Percentiles rank a stretch among this genome's conserved stretches.
Conservation (phyloP, 2,113 vertebrate genomes). For the Nyctereutes procyonoides region DNA sequence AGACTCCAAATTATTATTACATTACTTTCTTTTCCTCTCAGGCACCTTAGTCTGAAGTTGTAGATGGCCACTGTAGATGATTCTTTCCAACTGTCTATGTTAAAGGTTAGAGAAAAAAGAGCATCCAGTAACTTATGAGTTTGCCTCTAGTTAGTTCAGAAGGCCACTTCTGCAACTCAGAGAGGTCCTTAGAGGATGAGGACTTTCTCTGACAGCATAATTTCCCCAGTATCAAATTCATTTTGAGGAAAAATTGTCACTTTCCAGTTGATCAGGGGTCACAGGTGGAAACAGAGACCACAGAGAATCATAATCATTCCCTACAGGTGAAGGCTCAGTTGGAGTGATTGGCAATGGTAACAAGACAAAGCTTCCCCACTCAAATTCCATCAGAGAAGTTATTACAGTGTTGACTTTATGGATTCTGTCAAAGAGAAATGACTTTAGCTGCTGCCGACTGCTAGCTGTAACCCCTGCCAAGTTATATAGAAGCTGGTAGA, state of each 20-base stretch:
- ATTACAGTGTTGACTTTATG: conserved; percentile 73
- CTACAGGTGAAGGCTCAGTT: conserved; percentile 40
- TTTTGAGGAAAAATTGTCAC: conserved; percentile 64
- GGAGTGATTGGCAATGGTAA: conserved; percentile 57
- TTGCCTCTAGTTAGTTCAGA: conserved; percentile 15
- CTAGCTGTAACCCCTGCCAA: conserved; percentile 59
- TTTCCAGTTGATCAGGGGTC: conserved; percentile 65
- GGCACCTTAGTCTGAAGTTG: not conserved
- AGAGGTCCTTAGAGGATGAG: conserved; percentile 44
- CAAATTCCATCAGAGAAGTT: conserved; percentile 72
- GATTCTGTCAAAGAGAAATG: conserved; percentile 75
- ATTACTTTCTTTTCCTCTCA: not conserved
- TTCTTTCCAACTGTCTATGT: not conserved
- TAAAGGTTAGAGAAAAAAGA: not conserved
- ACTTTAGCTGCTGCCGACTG: conserved; percentile 56
- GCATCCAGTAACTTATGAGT: not conserved
- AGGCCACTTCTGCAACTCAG: not conserved
- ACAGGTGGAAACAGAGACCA: conserved; percentile 37
- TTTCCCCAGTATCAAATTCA: conserved; percentile 54
- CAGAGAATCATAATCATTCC: conserved; percentile 30
- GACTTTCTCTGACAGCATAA: conserved; percentile 31
- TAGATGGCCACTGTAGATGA: not conserved
- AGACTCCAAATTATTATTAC: not conserved
- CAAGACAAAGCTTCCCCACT: conserved; percentile 64
- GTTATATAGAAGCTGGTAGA: conserved; percentile 10